phyloP scores from a whole-genome alignment of 2,797 vertebrate genomes.

The Catharus ustulatus region DNA sequence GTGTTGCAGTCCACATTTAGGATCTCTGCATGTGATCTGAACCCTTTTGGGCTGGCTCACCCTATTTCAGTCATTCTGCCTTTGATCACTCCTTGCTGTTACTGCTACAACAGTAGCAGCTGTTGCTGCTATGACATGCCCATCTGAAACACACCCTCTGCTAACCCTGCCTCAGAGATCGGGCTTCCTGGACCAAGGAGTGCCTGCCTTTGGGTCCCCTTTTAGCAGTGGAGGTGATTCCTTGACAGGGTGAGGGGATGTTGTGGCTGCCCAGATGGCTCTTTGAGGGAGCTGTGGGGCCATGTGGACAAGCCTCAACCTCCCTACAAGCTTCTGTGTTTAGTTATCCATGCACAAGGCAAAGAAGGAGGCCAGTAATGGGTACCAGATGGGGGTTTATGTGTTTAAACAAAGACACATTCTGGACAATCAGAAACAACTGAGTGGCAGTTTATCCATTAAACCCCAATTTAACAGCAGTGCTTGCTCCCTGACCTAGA shows the following conservation, averaged over 20 bases:
- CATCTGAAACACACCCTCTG: neutral
- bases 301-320: neutral
- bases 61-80: neutral
- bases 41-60: neutral
- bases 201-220: neutral
- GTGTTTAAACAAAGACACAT: constrained; percentile 49
- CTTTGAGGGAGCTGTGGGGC: neutral
- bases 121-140: neutral
- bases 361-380: neutral
- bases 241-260: neutral
- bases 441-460: neutral
- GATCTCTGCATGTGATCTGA: neutral
- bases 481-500: neutral
- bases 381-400: constrained; percentile 28
- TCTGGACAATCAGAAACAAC: constrained; percentile 33
- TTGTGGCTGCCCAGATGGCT: neutral
- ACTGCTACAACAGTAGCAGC: neutral
- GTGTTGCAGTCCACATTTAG: neutral
- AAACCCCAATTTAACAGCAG: neutral
- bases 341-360: neutral
- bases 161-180: neutral
- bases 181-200: neutral
- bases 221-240: neutral
- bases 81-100: neutral
- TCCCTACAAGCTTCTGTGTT: constrained; percentile 11